phyloP scores from a whole-genome alignment of 37 sponge, comb jelly and placozoan genomes.

The Theonella swinhoei region DNA sequence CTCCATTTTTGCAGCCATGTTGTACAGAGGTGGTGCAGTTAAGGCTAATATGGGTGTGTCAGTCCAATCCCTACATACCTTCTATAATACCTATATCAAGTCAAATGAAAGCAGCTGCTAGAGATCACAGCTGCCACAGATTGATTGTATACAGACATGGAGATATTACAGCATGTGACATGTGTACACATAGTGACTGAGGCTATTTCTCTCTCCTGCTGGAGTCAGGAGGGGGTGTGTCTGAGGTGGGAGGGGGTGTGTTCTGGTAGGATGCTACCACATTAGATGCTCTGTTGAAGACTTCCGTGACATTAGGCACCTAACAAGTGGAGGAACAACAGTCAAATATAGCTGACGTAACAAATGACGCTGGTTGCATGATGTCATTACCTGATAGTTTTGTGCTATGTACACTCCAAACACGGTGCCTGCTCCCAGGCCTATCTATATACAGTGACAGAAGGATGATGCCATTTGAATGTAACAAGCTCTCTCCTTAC shows the following conservation, averaged over 20 bases:
- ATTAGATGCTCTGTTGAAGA: slow-evolving; percentile 12
- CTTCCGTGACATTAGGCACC: slow-evolving; percentile 15
- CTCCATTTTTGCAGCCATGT: too few species aligned
- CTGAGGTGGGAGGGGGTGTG: background rate
- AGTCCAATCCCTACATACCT: too few species aligned
- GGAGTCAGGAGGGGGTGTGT: background rate
- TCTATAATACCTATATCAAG: too few species aligned
- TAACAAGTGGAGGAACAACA: background rate
- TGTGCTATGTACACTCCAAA: slow-evolving; percentile 69
- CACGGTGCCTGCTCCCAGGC: slow-evolving; percentile 47
- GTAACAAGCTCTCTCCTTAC: slow-evolving; percentile 27
- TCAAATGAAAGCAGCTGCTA: too few species aligned
- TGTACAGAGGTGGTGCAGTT: too few species aligned
- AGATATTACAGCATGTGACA: too few species aligned
- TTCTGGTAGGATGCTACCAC: slow-evolving; percentile 43
- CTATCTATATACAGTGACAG: slow-evolving; percentile 31
- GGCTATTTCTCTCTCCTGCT: too few species aligned
- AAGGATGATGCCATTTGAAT: too few species aligned
- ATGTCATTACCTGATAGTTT: slow-evolving; percentile 54
- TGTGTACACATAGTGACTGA: too few species aligned
- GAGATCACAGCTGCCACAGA: too few species aligned
- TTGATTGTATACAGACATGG: too few species aligned
- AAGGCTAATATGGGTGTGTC: too few species aligned
- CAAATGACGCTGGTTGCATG: background rate
- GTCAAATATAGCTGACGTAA: background rate